Conservation (phyloP, 2,797 vertebrate genomes). For the Neosilurus hyrtlii region DNA sequence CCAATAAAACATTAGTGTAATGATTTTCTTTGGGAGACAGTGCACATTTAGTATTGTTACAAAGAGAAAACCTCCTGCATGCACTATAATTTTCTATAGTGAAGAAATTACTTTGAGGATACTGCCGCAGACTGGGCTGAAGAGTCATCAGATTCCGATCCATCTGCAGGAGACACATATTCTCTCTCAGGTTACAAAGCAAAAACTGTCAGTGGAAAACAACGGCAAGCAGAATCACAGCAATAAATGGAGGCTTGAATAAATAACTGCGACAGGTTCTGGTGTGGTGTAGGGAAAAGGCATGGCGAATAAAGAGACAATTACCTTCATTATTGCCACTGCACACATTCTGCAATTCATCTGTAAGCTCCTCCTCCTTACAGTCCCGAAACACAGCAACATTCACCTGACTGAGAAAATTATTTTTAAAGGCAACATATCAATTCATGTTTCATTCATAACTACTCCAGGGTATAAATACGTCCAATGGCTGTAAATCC, state of each 20-base stretch:
- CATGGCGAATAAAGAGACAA: neutral
- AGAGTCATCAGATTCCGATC: conserved; percentile 70
- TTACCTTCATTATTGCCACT: conserved; percentile 73
- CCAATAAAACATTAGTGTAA: no score
- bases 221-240: neutral
- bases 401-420: conserved; percentile 57
- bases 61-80: neutral
- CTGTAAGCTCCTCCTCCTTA: conserved; percentile 80
- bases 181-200: neutral
- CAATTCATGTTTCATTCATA: neutral
- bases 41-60: neutral
- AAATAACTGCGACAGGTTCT: neutral
- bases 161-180: conserved; percentile 62
- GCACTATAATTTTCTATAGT: neutral
- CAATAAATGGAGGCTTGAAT: neutral
- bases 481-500: no score
- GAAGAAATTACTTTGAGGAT: conserved; percentile 72
- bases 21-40: no score
- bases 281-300: neutral
- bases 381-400: conserved; percentile 58
- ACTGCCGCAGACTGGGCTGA: conserved; percentile 65
- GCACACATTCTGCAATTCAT: conserved; percentile 77
- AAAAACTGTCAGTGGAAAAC: neutral
- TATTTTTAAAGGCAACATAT: neutral
- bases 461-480: no score